phyloP scores from a whole-genome alignment of 2,888 invertebrate genomes.

The Platerodrilus igneus region DNA sequence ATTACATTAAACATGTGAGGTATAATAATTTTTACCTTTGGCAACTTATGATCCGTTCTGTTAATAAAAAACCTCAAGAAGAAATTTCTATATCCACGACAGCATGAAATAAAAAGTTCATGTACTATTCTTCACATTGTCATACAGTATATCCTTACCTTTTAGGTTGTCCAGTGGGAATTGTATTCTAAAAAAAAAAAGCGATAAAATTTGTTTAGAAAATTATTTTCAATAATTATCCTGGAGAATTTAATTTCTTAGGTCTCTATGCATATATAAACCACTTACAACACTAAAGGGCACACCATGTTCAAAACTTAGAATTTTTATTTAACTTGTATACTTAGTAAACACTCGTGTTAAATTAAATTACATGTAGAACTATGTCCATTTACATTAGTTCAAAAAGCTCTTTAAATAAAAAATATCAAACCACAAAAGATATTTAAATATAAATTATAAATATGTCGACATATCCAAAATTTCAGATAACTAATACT shows the following conservation, averaged over 20 bases:
- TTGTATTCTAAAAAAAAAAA: constrained; percentile 18
- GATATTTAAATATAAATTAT: too few relatives aligned
- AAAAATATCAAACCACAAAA: too few relatives aligned
- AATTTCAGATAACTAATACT: too few relatives aligned
- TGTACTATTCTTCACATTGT: too few relatives aligned
- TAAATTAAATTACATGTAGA: too few relatives aligned
- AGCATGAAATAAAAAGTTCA: constrained; percentile 37
- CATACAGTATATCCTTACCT: constrained; percentile 21
- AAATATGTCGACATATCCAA: too few relatives aligned
- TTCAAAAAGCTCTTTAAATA: too few relatives aligned
- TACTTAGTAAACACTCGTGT: too few relatives aligned
- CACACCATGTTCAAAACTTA: constrained; percentile 1
- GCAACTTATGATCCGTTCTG: constrained; percentile 36
- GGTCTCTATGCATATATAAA: not conserved
- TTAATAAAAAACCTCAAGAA: constrained; percentile 41
- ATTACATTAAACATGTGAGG: too few relatives aligned
- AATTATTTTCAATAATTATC: not conserved
- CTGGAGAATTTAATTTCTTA: not conserved
- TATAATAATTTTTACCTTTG: constrained; percentile 43
- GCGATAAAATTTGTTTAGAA: constrained; percentile 1
- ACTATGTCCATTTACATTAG: too few relatives aligned
- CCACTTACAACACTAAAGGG: not conserved
- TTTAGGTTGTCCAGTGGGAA: constrained; percentile 15
- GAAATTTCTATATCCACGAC: constrained; percentile 37
- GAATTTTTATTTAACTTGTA: too few relatives aligned